Evolutionary conservation across 1,140 invertebrate species (phyloP).

Genomic region (Bombus impatiens): DNA sequence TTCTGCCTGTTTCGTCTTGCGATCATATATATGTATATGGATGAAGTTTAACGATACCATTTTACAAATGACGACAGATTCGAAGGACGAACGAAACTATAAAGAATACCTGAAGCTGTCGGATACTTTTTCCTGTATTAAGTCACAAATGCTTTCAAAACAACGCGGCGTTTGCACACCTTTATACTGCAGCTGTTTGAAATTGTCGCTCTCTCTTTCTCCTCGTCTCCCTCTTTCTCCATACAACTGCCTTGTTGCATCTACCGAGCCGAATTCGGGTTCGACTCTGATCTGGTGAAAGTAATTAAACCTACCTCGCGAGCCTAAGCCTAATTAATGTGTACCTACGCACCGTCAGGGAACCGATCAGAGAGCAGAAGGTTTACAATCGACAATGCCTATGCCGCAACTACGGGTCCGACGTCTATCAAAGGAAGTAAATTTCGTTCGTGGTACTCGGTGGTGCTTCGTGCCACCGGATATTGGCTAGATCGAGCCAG

Average conservation of each 20-base stretch:
- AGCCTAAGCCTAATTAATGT: conserved; percentile 80
- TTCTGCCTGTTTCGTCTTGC: background rate
- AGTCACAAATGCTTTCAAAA: background rate
- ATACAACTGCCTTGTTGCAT: conserved; percentile 28
- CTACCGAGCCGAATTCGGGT: conserved; percentile 60
- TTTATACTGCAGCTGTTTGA: background rate
- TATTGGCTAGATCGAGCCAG: conserved; percentile 40
- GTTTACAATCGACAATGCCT: conserved; percentile 68
- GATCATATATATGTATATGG: too few species aligned
- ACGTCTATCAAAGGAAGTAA: conserved; percentile 69
- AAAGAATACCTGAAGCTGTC: too few species aligned
- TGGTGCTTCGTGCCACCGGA: conserved; percentile 4
- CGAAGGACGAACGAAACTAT: background rate
- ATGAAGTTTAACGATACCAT: too few species aligned
- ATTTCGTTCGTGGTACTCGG: conserved; percentile 56
- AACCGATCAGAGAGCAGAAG: conserved; percentile 54
- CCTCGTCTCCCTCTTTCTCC: background rate
- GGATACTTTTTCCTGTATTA: background rate
- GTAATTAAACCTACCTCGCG: conserved; percentile 80
- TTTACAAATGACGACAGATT: background rate
- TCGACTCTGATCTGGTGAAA: conserved; percentile 79
- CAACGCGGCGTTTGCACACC: conserved; percentile 10
- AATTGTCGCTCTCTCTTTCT: conserved; percentile 3
- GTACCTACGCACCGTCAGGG: conserved; percentile 67
- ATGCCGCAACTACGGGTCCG: conserved; percentile 45